Base-by-base conservation (phyloP, 2,113 vertebrate species). In the Xenopus borealis region DNA sequence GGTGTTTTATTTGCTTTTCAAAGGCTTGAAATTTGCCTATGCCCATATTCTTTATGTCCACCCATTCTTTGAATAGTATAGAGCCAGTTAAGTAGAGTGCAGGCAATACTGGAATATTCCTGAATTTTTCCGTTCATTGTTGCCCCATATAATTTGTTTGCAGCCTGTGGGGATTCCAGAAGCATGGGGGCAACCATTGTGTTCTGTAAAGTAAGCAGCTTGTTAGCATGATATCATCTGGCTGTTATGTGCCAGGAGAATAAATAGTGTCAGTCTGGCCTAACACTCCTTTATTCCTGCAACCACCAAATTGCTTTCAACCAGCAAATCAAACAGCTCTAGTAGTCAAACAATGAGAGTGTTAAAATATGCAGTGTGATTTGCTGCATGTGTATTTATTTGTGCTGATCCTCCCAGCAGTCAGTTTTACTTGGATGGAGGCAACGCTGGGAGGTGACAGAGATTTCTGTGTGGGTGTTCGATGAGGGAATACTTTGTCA, bases 381-480 rank as follows among this genome's bases (percentile, higher is more conserved):
- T n/a, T 50, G 14, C 46, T 7, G 16, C 33, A 7, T 72, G 70
- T 52, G 14, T 3, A 18, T n/a, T 23, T 10, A n/a, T 17, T 55
- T 20, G 23, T 30, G 46, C 13, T 23, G 46, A 10, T 59, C 50
- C 4, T 55, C 19, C 6, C 10, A 12, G 59, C 40, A 20, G 59
- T 20, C 23, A 75, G 58, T 76, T 69, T 47, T 52, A 50, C 47
- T 69, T 69, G 20, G 47, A 23, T 23, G 5, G 33, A 40, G 18
- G 59, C 62, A 69, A 40, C 12, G 58, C 13, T 64, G 27, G 59
- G 66, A 30, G 17, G 18, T 44, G 14, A 18, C 66, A 57, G 45
- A 57, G 59, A 77, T 77, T 70, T 50, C n/a, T 62, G 33, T 63
- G 74, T 77, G 74, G 74, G 74, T 70, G 74, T 77, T 40, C 7